Conservation (phyloP, 1,140 invertebrate genomes). For the Neodiprion pinetum region DNA sequence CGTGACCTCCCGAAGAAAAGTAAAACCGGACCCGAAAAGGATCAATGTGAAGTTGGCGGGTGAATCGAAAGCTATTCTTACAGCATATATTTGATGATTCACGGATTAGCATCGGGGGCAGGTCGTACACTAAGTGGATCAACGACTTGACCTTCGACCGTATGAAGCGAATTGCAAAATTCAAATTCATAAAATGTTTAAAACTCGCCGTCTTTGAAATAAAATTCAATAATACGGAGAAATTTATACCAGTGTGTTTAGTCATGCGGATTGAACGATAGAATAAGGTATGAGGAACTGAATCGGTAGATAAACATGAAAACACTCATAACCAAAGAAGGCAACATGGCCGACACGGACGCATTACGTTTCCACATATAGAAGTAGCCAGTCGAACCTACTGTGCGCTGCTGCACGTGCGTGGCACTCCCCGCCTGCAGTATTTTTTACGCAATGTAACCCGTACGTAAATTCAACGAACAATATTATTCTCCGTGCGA, state of each 20-base stretch:
- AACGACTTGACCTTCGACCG: no score
- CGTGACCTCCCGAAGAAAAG: not conserved
- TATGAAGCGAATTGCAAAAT: not conserved
- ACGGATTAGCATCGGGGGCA: not conserved
- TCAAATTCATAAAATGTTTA: no score
- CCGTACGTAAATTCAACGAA: no score
- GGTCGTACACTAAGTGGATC: not conserved
- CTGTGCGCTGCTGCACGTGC: not conserved
- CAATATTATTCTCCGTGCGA: no score
- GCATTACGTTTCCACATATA: conserved; percentile 4
- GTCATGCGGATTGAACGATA: no score
- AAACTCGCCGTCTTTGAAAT: no score
- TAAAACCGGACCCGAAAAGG: not conserved
- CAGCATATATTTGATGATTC: not conserved
- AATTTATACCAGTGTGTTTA: no score
- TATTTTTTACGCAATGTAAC: not conserved
- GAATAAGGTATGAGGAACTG: not conserved
- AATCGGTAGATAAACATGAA: not conserved
- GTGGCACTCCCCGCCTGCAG: not conserved
- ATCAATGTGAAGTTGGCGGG: not conserved
- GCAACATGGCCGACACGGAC: not conserved
- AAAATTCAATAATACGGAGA: no score
- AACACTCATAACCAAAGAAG: conserved; percentile 8
- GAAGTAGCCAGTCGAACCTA: not conserved
- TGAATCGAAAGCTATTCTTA: not conserved